Base-by-base conservation (phyloP, 2,797 vertebrate species). In the Benthosema pterotum region DNA sequence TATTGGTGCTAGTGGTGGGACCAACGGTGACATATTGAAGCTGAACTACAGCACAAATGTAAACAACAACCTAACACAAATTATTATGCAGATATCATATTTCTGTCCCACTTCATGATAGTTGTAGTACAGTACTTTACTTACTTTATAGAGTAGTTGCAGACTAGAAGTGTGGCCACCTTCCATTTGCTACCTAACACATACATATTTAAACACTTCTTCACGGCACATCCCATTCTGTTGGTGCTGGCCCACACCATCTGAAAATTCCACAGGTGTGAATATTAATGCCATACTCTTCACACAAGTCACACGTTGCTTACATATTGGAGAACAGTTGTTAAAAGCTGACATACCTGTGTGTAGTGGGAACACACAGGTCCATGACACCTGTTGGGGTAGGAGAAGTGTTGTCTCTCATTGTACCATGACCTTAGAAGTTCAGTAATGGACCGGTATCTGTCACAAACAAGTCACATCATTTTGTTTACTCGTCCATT, bases 61-160 rank as follows among this genome's bases (percentile, higher is more conserved):
- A n/a, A n/a, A n/a, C n/a, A n/a, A n/a, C n/a, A n/a, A n/a, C n/a
- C n/a, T n/a, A n/a, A n/a, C n/a, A n/a, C n/a, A n/a, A n/a, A n/a
- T n/a, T n/a, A n/a, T n/a, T n/a, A n/a, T n/a, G n/a, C n/a, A n/a
- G n/a, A n/a, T n/a, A n/a, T n/a, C n/a, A n/a, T n/a, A n/a, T n/a
- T n/a, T n/a, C n/a, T n/a, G n/a, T n/a, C n/a, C n/a, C n/a, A n/a
- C n/a, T n/a, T n/a, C n/a, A n/a, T n/a, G n/a, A 45, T 50, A 47
- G 28, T 32, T 43, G 49, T 6, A 54, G 49, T 6, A 54, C 28
- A 49, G 3, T 4, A 84, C 91, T 94, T 91, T 4, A 84, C 91
- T 94, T 91, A 97, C 96, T 96, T 97, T 69, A 95, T 89, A 18
- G 95, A 93, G 0, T 97, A 97, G 92, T 96, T 97, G 90, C 95